Evolutionary conservation across 2,888 invertebrate species (phyloP).

Genomic region (Cantharis rufa): DNA sequence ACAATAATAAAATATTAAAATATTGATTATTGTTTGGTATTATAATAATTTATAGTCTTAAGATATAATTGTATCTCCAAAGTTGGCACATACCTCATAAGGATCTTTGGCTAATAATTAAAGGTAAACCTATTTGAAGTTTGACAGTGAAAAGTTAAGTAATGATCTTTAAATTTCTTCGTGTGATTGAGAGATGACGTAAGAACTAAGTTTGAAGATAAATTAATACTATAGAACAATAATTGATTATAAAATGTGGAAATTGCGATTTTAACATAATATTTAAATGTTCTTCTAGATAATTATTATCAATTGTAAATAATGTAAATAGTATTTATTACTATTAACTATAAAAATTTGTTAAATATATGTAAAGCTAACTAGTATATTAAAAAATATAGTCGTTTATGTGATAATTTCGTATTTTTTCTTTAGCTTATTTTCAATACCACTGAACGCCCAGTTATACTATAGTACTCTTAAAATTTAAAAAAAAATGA

Average conservation of each 20-base stretch:
- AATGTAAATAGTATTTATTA: slow-evolving; percentile 32
- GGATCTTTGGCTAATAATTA: too few relatives aligned
- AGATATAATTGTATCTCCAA: background rate
- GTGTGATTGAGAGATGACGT: too few relatives aligned
- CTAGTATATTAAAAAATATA: background rate
- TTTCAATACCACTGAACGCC: too few relatives aligned
- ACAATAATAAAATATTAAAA: background rate
- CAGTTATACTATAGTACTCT: too few relatives aligned
- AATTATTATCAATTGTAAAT: slow-evolving; percentile 28
- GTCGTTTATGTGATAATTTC: background rate
- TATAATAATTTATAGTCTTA: background rate
- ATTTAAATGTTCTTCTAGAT: background rate
- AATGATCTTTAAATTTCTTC: too few relatives aligned
- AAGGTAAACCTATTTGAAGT: too few relatives aligned
- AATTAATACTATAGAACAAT: slow-evolving; percentile 2
- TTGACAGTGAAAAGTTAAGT: too few relatives aligned
- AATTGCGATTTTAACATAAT: background rate
- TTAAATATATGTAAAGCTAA: slow-evolving; percentile 18
- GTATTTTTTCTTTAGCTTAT: background rate
- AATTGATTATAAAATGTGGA: background rate
- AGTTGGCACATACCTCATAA: too few relatives aligned
- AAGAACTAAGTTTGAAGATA: background rate
- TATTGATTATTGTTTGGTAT: background rate
- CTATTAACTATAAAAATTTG: slow-evolving; percentile 17
- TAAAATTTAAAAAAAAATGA: too few relatives aligned